phyloP scores from a whole-genome alignment of 2,797 vertebrate genomes.

The Eulemur coronatus region DNA sequence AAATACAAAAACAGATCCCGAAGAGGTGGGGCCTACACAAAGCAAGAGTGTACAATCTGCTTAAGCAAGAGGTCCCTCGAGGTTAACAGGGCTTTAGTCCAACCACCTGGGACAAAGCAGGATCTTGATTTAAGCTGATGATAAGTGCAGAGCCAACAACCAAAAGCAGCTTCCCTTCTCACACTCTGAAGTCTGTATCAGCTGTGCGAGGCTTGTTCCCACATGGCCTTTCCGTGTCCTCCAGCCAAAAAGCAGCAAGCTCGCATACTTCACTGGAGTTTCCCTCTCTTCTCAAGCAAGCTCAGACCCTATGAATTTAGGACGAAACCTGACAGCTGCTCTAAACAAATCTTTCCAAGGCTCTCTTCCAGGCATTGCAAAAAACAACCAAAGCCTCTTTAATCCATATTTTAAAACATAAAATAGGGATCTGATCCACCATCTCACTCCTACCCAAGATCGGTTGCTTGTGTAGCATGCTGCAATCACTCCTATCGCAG shows the following conservation, averaged over 20 bases:
- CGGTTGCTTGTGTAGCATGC: not conserved
- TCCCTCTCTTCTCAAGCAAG: slow-evolving; percentile 54
- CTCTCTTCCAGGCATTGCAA: slow-evolving; percentile 16
- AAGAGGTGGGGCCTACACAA: not conserved
- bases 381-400: not conserved
- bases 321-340: slow-evolving; percentile 48
- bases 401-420: slow-evolving; percentile 40
- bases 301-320: slow-evolving; percentile 10
- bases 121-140: slow-evolving; percentile 71
- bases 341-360: slow-evolving; percentile 51
- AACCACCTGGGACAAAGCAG: slow-evolving; percentile 74
- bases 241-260: slow-evolving; percentile 64
- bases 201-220: slow-evolving; percentile 63
- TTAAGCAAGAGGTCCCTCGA: slow-evolving; percentile 61
- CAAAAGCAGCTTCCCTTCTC: slow-evolving; percentile 59
- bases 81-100: slow-evolving; percentile 56
- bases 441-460: not conserved
- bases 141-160: slow-evolving; percentile 64
- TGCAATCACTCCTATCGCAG: not conserved
- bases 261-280: slow-evolving; percentile 9
- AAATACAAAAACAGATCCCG: slow-evolving; percentile 62
- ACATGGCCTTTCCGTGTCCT: slow-evolving; percentile 39
- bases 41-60: slow-evolving; percentile 23
- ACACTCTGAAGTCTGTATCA: slow-evolving; percentile 55
- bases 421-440: not conserved